phyloP scores from a whole-genome alignment of 1,140 invertebrate genomes.

The Drosophila tristis region DNA sequence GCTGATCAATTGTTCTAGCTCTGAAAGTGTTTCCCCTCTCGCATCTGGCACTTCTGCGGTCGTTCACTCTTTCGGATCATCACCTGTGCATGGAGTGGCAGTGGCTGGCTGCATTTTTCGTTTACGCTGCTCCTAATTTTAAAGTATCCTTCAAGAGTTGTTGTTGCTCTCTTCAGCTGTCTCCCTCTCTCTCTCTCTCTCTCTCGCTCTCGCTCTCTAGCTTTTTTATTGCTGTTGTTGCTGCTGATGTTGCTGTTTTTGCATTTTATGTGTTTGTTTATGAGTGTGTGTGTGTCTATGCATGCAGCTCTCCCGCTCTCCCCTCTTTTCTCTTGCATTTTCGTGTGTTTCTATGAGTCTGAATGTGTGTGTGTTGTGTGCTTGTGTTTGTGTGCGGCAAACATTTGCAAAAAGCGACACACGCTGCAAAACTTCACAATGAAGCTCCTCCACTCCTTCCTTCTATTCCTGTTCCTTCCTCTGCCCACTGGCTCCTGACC shows the following conservation, averaged over 20 bases:
- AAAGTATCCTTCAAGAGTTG: constrained; percentile 70
- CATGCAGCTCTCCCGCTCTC: neutral
- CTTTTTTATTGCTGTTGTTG: constrained; percentile 45
- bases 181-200: neutral
- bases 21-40: too few species aligned
- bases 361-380: constrained; percentile 30
- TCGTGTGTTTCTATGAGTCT: constrained; percentile 25
- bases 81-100: too few species aligned
- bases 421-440: constrained; percentile 79
- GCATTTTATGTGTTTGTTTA: constrained; percentile 19
- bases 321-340: constrained; percentile 8
- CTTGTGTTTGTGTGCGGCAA: constrained; percentile 62
- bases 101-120: constrained; percentile 57
- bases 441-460: constrained; percentile 33
- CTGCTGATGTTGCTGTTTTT: constrained; percentile 52
- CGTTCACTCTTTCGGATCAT: too few species aligned
- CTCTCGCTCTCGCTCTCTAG: neutral
- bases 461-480: constrained; percentile 5
- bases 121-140: constrained; percentile 68
- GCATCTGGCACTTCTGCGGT: too few species aligned
- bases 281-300: constrained; percentile 9
- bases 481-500: neutral
- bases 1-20: too few species aligned
- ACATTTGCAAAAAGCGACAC: constrained; percentile 81
- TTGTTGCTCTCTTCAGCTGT: constrained; percentile 6